phyloP scores from a whole-genome alignment of 1,140 invertebrate genomes.

The Archegozetes longisetosus region DNA sequence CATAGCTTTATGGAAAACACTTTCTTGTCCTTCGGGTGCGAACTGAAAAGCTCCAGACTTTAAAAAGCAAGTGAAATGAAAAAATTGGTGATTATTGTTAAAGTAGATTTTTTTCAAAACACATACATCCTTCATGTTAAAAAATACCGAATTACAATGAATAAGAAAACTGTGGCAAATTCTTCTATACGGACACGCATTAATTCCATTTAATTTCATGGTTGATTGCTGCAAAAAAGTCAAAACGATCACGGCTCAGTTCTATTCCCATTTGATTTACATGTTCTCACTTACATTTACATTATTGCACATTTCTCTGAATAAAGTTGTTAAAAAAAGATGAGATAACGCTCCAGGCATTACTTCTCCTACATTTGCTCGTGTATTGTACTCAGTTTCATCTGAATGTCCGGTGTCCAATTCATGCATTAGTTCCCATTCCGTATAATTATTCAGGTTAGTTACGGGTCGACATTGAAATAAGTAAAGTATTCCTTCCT shows the following conservation, averaged over 20 bases:
- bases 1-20: background rate
- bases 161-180: background rate
- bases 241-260: too few relatives aligned
- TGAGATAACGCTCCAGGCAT: background rate
- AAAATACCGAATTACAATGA: background rate
- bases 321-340: background rate
- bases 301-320: background rate
- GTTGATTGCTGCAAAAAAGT: background rate
- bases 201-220: background rate
- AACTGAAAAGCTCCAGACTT: background rate
- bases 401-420: slow-evolving; percentile 9
- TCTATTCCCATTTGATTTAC: too few relatives aligned
- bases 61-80: background rate
- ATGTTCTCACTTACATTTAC: too few relatives aligned
- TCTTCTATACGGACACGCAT: background rate
- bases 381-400: slow-evolving; percentile 15
- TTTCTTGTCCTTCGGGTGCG: background rate
- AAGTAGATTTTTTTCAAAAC: background rate
- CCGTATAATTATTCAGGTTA: slow-evolving; percentile 3
- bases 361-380: slow-evolving; percentile 17
- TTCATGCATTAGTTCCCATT: slow-evolving; percentile 18
- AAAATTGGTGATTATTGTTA: background rate
- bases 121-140: background rate
- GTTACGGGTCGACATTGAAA: slow-evolving; percentile 19
- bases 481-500: background rate